Base-by-base conservation (phyloP, 1,140 invertebrate species). In the Tenebrio molitor region DNA sequence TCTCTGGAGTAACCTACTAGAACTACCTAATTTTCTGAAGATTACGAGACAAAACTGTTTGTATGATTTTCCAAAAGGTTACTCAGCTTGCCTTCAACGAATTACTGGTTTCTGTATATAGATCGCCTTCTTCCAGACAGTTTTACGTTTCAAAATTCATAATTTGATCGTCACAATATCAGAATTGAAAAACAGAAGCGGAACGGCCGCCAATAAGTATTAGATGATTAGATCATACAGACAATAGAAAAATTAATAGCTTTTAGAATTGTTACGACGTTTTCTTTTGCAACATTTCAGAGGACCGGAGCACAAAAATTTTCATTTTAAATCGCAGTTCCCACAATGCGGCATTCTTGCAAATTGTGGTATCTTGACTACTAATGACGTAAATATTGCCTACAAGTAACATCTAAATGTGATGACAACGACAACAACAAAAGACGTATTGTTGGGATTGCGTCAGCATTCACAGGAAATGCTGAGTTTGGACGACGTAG, bases 81-180 rank as follows among this genome's bases (percentile, higher is more conserved):
- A 66, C 64, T 66, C 64, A 44, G 64, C 64, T 66, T 66, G 64
- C 64, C 64, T 66, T 66, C 64, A 66, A 66, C 64, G 64, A 66
- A 66, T 34, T 44, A 66, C 23, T 42, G 34, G 15, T 66, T 66
- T 66, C 64, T 66, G 64, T 66, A 66, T 19, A 66, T 66, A 66
- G 64, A 66, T 58, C 36, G 64, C 64, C 64, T 66, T 66, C 64
- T 66, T 66, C 64, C 17, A 42, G 12, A 41, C 34, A 7, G 46
- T 53, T 15, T 44, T 66, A 17, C 1, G 23, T 42, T 66, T 44
- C 36, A 17, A 58, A 58, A 29, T 29, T 53, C 4, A 39, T 7
- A 39, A 39, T 39, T 21, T 58, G 29, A 29, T 17, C 1, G 3
- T n/a, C 21, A 25, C 21, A 12, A 5, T 58, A 8, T n/a, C n/a